Evolutionary conservation across 2,888 invertebrate species (phyloP).

Genomic region (Icerya purchasi): DNA sequence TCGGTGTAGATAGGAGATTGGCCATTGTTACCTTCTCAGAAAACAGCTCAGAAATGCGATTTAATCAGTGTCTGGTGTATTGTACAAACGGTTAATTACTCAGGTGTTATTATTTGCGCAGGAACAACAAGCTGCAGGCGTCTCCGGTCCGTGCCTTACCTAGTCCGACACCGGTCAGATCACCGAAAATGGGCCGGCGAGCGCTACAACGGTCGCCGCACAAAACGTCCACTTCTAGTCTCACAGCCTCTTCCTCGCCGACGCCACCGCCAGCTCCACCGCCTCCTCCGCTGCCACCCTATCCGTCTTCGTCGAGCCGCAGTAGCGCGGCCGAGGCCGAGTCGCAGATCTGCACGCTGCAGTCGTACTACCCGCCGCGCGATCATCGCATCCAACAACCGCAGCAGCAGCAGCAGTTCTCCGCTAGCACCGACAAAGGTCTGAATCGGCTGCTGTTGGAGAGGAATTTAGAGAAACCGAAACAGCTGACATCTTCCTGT

Average conservation of each 20-base stretch:
- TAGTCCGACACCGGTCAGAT: conserved; percentile 30
- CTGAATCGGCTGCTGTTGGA: conserved; percentile 45
- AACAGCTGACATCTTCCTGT: conserved; percentile 26
- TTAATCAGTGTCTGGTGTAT: not conserved
- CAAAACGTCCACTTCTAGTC: conserved; percentile 22
- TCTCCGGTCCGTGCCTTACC: not conserved
- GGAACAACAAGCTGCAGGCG: not conserved
- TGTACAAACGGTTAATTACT: no score
- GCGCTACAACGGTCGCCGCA: conserved; percentile 30
- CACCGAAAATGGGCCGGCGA: conserved; percentile 33
- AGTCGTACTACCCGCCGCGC: not conserved
- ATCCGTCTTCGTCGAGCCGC: conserved; percentile 1
- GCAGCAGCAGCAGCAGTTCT: not conserved
- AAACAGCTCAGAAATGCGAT: not conserved
- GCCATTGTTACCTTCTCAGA: no score
- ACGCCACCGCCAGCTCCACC: conserved; percentile 23
- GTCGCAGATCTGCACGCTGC: not conserved
- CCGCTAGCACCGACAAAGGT: conserved; percentile 24
- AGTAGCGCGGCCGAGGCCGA: not conserved
- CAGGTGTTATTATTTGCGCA: no score
- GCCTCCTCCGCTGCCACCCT: conserved; percentile 15
- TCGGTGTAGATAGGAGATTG: no score
- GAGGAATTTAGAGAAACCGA: conserved; percentile 40
- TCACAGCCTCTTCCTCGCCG: conserved; percentile 14
- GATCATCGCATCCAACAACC: not conserved